Base-by-base conservation (phyloP, 2,888 invertebrate genomes). In the Plebejus argus region DNA sequence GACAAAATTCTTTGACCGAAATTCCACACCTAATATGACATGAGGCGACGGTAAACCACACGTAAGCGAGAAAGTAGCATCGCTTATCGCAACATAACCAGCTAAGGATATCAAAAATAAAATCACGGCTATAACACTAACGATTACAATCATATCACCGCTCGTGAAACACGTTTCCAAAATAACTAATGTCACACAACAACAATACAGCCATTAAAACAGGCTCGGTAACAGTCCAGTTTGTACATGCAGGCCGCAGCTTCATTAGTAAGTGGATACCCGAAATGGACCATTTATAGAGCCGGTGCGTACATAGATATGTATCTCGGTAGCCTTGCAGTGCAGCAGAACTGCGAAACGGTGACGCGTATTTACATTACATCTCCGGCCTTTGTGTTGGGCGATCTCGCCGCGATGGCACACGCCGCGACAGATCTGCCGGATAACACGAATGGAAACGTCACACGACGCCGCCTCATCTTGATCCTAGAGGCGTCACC, bases 181-280 rank as follows among this genome's bases (percentile, higher is more conserved):
- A 90, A 66, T 66, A 91, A 89, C 84, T 86, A 86, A 87, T 84
- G 85, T 83, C 87, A 85, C 83, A 83, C 83, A 85, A 86, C 81
- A 79, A 89, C 89, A 89, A 89, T 88, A 85, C 84, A 83, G 85
- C 87, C 86, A 88, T 89, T 89, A 89, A 83, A 84, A 86, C 84
- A 84, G 86, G 90, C 90, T 91, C 89, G 86, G 90, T 88, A 89
- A 86, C 87, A 88, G 87, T 87, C 89, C 85, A 89, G 91, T 91
- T 92, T 89, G 87, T 87, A 89, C 84, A 86, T 87, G 86, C 87
- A 86, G 87, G 83, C 85, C 85, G 83, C 85, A 84, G 87, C 90
- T 93, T 93, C 93, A 93, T 93, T 94, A 93, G 92, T 90, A 91
- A 92, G 90, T 89, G 89, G 92, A 92, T 92, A 90, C 90, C 93